phyloP scores from a whole-genome alignment of 2,797 vertebrate genomes.

The Calcarius lapponicus region DNA sequence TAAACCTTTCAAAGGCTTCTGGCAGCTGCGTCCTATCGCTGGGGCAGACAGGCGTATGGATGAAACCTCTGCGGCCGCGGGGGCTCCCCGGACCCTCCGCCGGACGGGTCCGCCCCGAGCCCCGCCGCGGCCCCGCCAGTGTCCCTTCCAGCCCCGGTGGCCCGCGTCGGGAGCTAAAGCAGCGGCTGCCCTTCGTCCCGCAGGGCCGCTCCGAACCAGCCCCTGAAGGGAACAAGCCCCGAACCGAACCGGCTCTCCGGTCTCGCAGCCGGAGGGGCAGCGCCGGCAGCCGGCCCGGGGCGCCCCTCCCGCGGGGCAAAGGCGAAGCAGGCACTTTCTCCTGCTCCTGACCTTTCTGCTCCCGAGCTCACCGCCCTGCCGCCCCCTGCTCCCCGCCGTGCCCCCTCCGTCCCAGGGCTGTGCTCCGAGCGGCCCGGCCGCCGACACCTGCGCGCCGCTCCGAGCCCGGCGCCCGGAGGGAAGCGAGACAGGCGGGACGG shows the following conservation, averaged over 20 bases:
- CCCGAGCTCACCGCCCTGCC: neutral
- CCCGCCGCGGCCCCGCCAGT: neutral
- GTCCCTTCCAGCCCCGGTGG: neutral
- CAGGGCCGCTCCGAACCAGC: neutral
- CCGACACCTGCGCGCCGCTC: neutral
- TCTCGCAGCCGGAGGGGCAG: neutral
- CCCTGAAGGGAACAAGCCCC: too few species aligned
- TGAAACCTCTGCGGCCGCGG: neutral
- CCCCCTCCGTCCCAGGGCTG: neutral
- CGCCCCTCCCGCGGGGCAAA: neutral
- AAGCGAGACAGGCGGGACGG: neutral
- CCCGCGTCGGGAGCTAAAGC: too few species aligned
- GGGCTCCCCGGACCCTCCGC: neutral
- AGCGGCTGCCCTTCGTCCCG: neutral
- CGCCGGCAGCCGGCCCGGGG: neutral
- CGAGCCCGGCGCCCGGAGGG: neutral
- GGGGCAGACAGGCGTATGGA: too few species aligned
- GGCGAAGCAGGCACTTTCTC: neutral
- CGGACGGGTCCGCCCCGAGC: neutral
- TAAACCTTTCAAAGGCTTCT: neutral
- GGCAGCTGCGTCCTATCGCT: neutral
- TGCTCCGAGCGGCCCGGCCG: neutral
- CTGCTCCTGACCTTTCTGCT: neutral
- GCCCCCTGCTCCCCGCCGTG: neutral
- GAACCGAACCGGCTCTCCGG: neutral